Base-by-base conservation (phyloP, 1,140 invertebrate genomes). In the Zaprionus vittiger region DNA sequence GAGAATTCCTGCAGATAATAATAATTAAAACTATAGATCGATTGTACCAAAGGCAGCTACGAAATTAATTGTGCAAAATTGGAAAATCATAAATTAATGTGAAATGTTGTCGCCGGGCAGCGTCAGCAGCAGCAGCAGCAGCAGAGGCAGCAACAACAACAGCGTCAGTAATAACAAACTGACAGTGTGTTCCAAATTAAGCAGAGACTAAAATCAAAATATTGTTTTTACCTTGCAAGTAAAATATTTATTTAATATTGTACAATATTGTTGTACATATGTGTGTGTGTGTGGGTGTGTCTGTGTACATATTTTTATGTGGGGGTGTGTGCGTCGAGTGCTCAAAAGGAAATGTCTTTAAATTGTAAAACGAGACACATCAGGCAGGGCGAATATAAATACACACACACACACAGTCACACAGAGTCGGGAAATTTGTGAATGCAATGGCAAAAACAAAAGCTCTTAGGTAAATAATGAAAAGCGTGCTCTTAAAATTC, bases 311-410 rank as follows among this genome's bases (percentile, higher is more conserved):
- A 47, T 77, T 73, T 67, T 67, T 34, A 20, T 64, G 49, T 38
- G 62, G 28, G 68, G 81, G 62, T 55, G 67, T 52, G 61, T 60
- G 77, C 72, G 73, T 63, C 69, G 77, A 65, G 71, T 52, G 34
- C 28, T 55, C 69, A 68, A 90, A 89, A 71, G 84, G 85, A 89
- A 90, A 84, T 85, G 72, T 79, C 85, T 89, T 89, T 90, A 90
- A 90, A 89, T 89, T 85, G 85, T 85, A 80, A 89, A 90, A 89
- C 85, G 81, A 89, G 85, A 90, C 86, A 79, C 85, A 89, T 90
- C 89, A 89, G 90, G 12, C 63, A 74, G 59, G 57, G 81, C 72
- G 81, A 73, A 59, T 68, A 67, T 59, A 82, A 71, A 79, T 64
- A 76, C 47, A 60, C 67, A 71, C 44, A 77, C 41, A 72, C 31